Evolutionary conservation across 2,888 invertebrate species (phyloP), one percentile per base, ranked within the genome.

Genomic region (Erebia aethiops): DNA sequence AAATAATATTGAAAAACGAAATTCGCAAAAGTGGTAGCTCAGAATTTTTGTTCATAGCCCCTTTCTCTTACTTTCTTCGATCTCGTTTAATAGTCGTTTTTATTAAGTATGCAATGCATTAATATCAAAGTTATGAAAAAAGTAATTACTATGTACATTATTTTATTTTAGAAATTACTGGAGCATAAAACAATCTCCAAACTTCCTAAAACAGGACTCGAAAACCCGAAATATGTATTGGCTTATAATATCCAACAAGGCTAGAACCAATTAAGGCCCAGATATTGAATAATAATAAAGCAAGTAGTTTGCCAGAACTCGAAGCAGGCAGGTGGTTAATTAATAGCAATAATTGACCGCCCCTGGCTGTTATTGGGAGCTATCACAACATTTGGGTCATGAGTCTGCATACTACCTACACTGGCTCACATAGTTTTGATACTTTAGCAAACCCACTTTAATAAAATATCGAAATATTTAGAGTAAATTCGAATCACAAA

Each of bases 311-410:
- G 66, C 46, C 41, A 66, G 62, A 67, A 72, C 67, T 67, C 70
- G 72, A 71, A 67, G 67, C 67, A 51, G 71, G 71, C 78, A 79
- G 77, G 79, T 77, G 77, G 75, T 80, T 80, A 81, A 81, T 81
- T 80, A 80, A 80, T 79, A 77, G 77, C 76, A 79, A 81, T 81
- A 80, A 81, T 81, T 81, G 92, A 87, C 88, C 85, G 91, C 92
- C 88, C 75, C 79, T 74, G 83, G 92, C 87, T 92, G 89, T 92
- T 93, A 93, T 93, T 93, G 92, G 82, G 82, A 79, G 80, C 82
- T 83, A 81, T 82, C 82, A 83, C 78, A 84, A 80, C 81, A 92
- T 92, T 92, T 92, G 90, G 91, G 91, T 90, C 91, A 92, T 84
- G 90, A 87, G 83, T 85, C 84, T 88, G 86, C 84, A 84, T 84